phyloP scores from a whole-genome alignment of 2,113 vertebrate genomes.

The Gobio gobio region DNA sequence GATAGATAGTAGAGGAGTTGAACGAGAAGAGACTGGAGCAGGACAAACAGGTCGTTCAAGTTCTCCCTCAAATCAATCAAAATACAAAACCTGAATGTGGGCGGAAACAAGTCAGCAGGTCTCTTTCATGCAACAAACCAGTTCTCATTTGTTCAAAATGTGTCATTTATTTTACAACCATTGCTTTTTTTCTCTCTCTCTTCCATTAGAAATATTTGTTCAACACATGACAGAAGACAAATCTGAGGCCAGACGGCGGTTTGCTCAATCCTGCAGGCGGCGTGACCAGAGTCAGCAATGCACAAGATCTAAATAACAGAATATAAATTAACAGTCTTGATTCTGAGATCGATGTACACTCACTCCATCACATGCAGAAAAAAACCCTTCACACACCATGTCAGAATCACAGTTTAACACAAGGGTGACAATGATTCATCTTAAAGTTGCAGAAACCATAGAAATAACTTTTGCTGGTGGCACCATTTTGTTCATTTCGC shows the following conservation, averaged over 20 bases:
- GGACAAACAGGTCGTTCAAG: slow-evolving; percentile 12
- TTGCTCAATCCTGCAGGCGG: slow-evolving; percentile 57
- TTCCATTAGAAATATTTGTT: slow-evolving; percentile 73
- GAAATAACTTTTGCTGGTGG: neutral
- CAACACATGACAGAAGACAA: slow-evolving; percentile 65
- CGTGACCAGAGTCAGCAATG: slow-evolving; percentile 65
- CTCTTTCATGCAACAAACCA: slow-evolving; percentile 74
- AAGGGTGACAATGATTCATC: neutral
- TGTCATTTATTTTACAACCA: slow-evolving; percentile 73
- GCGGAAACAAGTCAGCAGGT: too few species aligned
- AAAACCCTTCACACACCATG: neutral
- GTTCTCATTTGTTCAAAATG: slow-evolving; percentile 71
- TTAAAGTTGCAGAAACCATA: neutral
- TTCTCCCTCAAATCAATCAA: neutral
- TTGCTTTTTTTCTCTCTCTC: slow-evolving; percentile 63
- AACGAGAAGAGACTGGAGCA: neutral
- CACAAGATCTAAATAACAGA: slow-evolving; percentile 69
- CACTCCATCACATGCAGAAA: neutral
- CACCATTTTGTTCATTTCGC: neutral
- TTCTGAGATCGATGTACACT: neutral
- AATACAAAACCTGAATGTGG: neutral
- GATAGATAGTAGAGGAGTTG: too few species aligned
- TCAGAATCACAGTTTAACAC: neutral
- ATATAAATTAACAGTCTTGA: slow-evolving; percentile 70
- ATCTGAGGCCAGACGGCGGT: slow-evolving; percentile 63